Evolutionary conservation across 2,888 invertebrate species (phyloP).

Genomic region (Noctua comes): DNA sequence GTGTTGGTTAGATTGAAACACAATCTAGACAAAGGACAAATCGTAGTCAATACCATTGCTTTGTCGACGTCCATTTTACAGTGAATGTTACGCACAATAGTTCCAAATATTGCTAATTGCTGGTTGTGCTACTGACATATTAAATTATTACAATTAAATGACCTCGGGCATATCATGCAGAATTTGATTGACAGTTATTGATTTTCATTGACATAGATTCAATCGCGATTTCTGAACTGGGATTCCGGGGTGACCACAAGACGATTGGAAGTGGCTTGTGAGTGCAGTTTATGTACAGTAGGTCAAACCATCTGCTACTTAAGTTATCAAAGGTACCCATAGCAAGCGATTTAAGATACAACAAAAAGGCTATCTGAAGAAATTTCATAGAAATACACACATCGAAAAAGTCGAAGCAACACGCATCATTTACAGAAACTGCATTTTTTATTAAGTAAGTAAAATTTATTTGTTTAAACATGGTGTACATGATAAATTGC

Average conservation of each 20-base stretch:
- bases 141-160: not conserved
- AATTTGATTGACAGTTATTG: constrained; percentile 38
- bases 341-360: not conserved
- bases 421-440: too few relatives aligned
- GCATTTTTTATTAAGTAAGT: too few relatives aligned
- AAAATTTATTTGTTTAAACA: too few relatives aligned
- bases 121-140: not conserved
- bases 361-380: not conserved
- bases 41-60: not conserved
- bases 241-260: not conserved
- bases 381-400: not conserved
- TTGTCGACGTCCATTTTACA: not conserved
- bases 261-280: not conserved
- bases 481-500: too few relatives aligned
- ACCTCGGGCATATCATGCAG: not conserved
- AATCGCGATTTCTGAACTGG: constrained; percentile 27
- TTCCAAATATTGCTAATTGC: not conserved
- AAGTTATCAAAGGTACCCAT: not conserved
- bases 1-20: not conserved
- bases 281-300: constrained; percentile 13
- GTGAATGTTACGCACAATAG: not conserved
- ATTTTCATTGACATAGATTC: constrained; percentile 37
- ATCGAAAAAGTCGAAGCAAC: too few relatives aligned
- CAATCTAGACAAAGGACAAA: not conserved
- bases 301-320: not conserved